Base-by-base conservation (phyloP, 2,113 vertebrate species). In the Tympanuchus pallidicinctus region DNA sequence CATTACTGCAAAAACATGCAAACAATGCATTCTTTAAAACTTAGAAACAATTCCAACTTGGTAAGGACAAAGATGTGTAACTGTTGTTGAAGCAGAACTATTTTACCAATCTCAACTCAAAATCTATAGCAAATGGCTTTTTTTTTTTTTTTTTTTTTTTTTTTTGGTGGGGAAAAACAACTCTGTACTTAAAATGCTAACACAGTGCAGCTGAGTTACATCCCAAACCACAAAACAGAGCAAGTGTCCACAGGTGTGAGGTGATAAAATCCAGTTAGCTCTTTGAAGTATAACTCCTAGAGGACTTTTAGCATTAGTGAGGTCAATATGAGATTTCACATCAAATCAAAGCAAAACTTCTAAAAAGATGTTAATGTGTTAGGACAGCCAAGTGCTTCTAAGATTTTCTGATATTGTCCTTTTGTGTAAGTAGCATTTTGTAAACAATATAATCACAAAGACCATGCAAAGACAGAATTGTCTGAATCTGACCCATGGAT, bases 351-450 rank as follows among this genome's bases (percentile, higher is more conserved):
- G 32, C n/a, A 80, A 77, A 74, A 27, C 64, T 74, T 92, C 83
- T 67, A 0, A 75, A 80, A 24, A 0, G 0, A 1, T 75, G 15
- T 2, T 69, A 65, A 47, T 14, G 7, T 40, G 20, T 72, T 78
- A 75, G 83, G 57, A 69, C 30, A 57, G 52, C 42, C 34, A 67
- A 82, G 17, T 8, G 4, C n/a, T 1, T 0, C 61, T 74, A 71
- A 74, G 38, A 64, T 88, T 83, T 92, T 60, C 69, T 86, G 45
- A 80, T 30, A 12, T 6, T 38, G 14, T 22, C 24, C 60, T 52
- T 87, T 73, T 50, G 3, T 47, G 54, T 30, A 60, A 82, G 52
- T 0, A 4, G 4, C 3, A 1, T 28, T 91, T 91, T 21, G 18
- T 76, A 89, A 77, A 70, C 18, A n/a, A 43, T 30, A 45, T 12